Conservation (phyloP, 2,888 invertebrate species). For the Dolichopus griseipennis region DNA sequence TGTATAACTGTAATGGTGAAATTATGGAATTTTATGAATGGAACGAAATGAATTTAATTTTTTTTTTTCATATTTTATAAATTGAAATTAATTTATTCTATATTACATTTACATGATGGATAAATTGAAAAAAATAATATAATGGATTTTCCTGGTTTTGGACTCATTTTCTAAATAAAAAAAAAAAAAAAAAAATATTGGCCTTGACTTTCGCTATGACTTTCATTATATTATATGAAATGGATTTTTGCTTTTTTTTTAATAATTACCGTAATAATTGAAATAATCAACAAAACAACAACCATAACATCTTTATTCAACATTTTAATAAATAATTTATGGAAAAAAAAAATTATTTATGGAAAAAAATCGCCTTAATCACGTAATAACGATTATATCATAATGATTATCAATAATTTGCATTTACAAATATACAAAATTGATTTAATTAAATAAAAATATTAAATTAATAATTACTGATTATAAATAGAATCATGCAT, state of each 20-base stretch:
- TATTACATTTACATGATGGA: not conserved
- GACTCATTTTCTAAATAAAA: too few species aligned
- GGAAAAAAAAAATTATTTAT: too few species aligned
- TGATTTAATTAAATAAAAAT: not conserved
- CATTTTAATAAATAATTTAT: too few species aligned
- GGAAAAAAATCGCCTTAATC: not conserved
- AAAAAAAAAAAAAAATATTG: too few species aligned
- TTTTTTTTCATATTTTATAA: not conserved
- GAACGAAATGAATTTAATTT: not conserved
- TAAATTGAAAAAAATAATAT: too few species aligned
- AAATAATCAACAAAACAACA: not conserved
- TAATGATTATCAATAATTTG: not conserved
- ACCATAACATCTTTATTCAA: too few species aligned
- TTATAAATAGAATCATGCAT: slow-evolving; percentile 60
- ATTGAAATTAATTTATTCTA: not conserved
- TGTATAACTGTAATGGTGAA: too few species aligned
- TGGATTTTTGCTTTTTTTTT: too few species aligned
- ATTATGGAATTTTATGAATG: not conserved
- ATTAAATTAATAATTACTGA: not conserved
- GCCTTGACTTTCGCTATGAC: too few species aligned
- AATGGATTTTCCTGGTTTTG: too few species aligned
- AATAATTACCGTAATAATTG: too few species aligned
- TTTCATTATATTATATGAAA: too few species aligned
- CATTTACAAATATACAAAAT: not conserved
- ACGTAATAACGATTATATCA: not conserved